A percentile compares a stretch with the other conserved stretches of the same genome.
These are phyloP conservation scores for Geotria australis DNA, from an alignment of 2,797 vertebrate species.

Conservation along the genomic window DNA sequence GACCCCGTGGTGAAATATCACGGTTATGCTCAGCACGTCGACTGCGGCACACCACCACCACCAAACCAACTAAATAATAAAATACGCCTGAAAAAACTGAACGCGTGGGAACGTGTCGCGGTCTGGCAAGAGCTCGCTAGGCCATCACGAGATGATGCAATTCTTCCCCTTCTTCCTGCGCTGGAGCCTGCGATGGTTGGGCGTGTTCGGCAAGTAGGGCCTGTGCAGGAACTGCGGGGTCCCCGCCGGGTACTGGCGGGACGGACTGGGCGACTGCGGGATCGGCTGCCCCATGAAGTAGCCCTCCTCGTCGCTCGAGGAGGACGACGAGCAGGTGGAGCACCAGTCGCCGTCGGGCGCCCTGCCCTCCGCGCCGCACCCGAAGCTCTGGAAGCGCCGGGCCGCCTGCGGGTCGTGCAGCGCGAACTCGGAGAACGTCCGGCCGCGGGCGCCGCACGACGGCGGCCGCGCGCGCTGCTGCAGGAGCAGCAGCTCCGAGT, in stretches of 20 bases:
- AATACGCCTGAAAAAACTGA: too few relatives aligned
- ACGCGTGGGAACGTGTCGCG: too few relatives aligned
- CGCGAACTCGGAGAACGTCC: conserved; percentile 77
- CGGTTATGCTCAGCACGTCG: too few relatives aligned
- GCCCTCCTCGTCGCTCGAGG: conserved; percentile 84
- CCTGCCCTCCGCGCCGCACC: conserved; percentile 9
- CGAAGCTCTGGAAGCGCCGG: conserved; percentile 33
- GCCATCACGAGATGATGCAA: conserved; percentile 73
- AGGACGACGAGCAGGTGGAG: conserved; percentile 73
- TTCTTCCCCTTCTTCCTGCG: conserved; percentile 95
- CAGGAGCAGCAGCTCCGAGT: neutral
- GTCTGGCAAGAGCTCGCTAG: neutral
- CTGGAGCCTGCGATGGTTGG: conserved; percentile 26
- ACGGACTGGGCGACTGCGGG: conserved; percentile 39
- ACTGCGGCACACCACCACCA: too few relatives aligned
- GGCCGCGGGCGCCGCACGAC: conserved; percentile 23
- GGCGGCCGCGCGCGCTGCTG: conserved; percentile 31
- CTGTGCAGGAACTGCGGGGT: conserved; percentile 76
- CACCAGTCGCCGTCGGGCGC: conserved; percentile 68
- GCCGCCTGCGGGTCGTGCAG: conserved; percentile 55
- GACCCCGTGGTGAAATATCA: too few relatives aligned
- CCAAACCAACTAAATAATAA: too few relatives aligned
- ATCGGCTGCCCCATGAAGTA: conserved; percentile 92
- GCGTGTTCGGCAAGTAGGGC: conserved; percentile 16
- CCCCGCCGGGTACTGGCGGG: conserved; percentile 65